Conservation (phyloP, 2,888 invertebrate genomes). For the Calliphora vomitoria region DNA sequence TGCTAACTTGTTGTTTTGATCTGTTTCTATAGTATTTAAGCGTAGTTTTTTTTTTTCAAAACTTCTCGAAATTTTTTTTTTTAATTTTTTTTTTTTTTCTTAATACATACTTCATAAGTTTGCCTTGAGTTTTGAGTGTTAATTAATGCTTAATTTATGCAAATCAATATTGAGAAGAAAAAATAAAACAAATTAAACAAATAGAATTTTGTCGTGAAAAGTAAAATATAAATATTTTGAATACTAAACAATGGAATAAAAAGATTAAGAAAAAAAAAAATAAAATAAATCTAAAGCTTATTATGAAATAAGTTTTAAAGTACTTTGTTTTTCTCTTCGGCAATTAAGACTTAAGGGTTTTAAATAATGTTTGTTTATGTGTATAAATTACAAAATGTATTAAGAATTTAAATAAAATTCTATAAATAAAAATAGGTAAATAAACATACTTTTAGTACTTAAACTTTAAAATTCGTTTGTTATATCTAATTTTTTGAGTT, state of each 20-base stretch:
- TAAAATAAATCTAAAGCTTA: not conserved
- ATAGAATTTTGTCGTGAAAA: slow-evolving; percentile 31
- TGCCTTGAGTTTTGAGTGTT: slow-evolving; percentile 64
- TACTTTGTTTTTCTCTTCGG: not conserved
- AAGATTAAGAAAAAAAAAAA: not conserved
- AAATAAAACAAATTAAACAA: slow-evolving; percentile 19
- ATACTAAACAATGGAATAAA: not conserved
- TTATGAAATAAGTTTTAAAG: not conserved
- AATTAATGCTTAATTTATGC: slow-evolving; percentile 69
- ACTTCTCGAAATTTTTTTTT: slow-evolving; percentile 29
- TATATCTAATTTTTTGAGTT: not conserved
- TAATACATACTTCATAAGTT: slow-evolving; percentile 42
- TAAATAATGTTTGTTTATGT: not conserved
- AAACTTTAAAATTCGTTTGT: too few relatives aligned
- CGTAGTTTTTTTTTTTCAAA: slow-evolving; percentile 16
- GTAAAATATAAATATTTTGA: slow-evolving; percentile 27
- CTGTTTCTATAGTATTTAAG: slow-evolving; percentile 34
- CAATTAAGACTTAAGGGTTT: not conserved
- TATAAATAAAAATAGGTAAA: not conserved
- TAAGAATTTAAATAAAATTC: not conserved
- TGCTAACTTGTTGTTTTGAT: slow-evolving; percentile 28
- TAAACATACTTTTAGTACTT: not conserved
- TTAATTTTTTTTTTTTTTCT: slow-evolving; percentile 24
- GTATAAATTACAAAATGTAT: not conserved
- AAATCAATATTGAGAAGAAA: slow-evolving; percentile 50